phyloP scores from a whole-genome alignment of 2,888 invertebrate genomes.

The Tolmerus cingulatus region DNA sequence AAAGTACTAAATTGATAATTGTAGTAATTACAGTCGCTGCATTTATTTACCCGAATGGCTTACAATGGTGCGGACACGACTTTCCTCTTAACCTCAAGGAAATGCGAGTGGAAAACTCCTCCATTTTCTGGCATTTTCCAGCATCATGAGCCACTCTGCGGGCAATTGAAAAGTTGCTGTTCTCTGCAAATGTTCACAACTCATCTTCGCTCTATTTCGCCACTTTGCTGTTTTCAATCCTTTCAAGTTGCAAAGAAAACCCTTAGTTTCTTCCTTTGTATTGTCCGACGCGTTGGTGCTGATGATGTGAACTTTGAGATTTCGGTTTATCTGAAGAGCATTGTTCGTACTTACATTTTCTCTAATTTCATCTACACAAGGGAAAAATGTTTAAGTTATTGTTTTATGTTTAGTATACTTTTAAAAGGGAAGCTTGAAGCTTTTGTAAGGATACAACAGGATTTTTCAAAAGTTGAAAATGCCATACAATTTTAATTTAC shows the following conservation, averaged over 20 bases:
- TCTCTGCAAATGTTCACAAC: neutral
- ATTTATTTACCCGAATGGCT: neutral
- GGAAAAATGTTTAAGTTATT: neutral
- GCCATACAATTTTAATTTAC: too few relatives aligned
- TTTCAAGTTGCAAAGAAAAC: neutral
- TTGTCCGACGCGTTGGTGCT: neutral
- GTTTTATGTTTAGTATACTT: neutral
- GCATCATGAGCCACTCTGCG: neutral
- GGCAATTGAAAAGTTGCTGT: neutral
- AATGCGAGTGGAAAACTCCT: neutral
- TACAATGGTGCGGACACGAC: neutral
- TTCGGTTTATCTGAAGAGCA: neutral
- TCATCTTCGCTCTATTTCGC: neutral
- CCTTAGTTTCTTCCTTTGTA: neutral
- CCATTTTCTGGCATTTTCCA: neutral
- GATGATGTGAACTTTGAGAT: neutral
- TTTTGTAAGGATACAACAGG: too few relatives aligned
- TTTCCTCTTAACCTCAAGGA: neutral
- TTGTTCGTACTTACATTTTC: neutral
- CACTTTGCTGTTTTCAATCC: neutral
- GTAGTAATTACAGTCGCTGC: neutral
- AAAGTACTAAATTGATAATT: conserved; percentile 25
- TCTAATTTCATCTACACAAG: neutral
- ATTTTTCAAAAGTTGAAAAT: too few relatives aligned
- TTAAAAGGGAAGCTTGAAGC: too few relatives aligned